A percentile compares a stretch with the other conserved stretches of the same genome.
phyloP scores from a whole-genome alignment of 2,113 vertebrate species.

The Taurulus bubalis region DNA sequence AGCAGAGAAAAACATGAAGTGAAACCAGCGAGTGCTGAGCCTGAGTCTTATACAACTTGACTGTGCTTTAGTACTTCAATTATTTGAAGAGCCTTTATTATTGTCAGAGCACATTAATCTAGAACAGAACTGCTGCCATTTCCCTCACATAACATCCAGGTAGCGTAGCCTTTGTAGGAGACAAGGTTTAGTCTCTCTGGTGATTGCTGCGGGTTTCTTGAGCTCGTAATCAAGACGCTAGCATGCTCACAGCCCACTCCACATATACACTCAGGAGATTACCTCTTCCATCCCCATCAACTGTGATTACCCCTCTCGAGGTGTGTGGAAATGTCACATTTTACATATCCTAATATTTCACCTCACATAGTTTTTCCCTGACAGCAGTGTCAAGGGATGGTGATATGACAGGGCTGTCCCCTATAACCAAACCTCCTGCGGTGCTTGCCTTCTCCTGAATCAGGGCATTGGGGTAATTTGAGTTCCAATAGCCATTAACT shows the following conservation, averaged over 20 bases:
- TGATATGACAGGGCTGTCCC: constrained; percentile 22
- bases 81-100: constrained; percentile 65
- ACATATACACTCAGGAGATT: constrained; percentile 59
- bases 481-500: constrained; percentile 72
- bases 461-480: constrained; percentile 78
- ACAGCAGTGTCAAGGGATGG: constrained; percentile 71
- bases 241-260: constrained; percentile 59
- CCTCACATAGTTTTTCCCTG: constrained; percentile 56
- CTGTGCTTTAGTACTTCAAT: constrained; percentile 63
- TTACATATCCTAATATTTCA: constrained; percentile 84
- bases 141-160: constrained; percentile 45
- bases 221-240: constrained; percentile 69
- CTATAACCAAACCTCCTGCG: constrained; percentile 42
- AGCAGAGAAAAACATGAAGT: constrained; percentile 54
- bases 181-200: constrained; percentile 27
- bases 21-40: constrained; percentile 51
- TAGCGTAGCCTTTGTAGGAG: constrained; percentile 45
- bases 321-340: constrained; percentile 82
- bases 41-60: constrained; percentile 51
- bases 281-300: constrained; percentile 76
- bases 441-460: constrained; percentile 56
- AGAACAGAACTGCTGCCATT: constrained; percentile 32
- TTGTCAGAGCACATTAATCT: constrained; percentile 67
- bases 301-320: constrained; percentile 79
- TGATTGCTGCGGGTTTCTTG: constrained; percentile 56